Conservation (phyloP, 2,797 vertebrate genomes). For the Xenentodon cancila region DNA sequence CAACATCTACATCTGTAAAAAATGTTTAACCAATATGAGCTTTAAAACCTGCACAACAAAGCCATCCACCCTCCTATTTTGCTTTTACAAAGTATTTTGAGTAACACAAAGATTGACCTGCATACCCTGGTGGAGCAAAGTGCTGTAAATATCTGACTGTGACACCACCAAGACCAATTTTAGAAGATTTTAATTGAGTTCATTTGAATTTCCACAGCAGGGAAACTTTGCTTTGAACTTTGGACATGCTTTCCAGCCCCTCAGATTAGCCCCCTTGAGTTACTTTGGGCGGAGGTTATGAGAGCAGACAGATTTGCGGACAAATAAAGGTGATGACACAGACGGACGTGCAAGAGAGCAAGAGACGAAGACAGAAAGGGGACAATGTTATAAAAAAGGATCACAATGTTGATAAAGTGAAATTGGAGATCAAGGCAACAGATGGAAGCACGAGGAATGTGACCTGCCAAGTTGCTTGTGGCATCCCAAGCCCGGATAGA, state of each 20-base stretch:
- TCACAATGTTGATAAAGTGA: slow-evolving; percentile 73
- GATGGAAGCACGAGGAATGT: slow-evolving; percentile 70
- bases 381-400: slow-evolving; percentile 66
- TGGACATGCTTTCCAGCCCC: slow-evolving; percentile 53
- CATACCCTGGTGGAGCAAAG: slow-evolving; percentile 32
- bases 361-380: slow-evolving; percentile 37
- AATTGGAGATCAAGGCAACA: slow-evolving; percentile 72
- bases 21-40: no score
- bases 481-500: slow-evolving; percentile 57
- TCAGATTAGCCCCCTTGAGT: slow-evolving; percentile 41
- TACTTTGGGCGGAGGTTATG: slow-evolving; percentile 45
- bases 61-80: no score
- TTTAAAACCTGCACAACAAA: no score
- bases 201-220: slow-evolving; percentile 52
- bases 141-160: no score
- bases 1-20: no score
- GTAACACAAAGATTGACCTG: slow-evolving; percentile 43
- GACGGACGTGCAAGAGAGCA: slow-evolving; percentile 30
- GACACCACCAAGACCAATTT: slow-evolving; percentile 27
- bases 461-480: slow-evolving; percentile 71
- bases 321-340: slow-evolving; percentile 67
- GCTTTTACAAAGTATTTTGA: slow-evolving; percentile 14
- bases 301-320: slow-evolving; percentile 46
- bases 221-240: slow-evolving; percentile 62
- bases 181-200: slow-evolving; percentile 58